Evolutionary conservation across 2,888 invertebrate genomes (phyloP), one percentile per base, ranked within the genome.

Genomic region (Fragum sueziense): DNA sequence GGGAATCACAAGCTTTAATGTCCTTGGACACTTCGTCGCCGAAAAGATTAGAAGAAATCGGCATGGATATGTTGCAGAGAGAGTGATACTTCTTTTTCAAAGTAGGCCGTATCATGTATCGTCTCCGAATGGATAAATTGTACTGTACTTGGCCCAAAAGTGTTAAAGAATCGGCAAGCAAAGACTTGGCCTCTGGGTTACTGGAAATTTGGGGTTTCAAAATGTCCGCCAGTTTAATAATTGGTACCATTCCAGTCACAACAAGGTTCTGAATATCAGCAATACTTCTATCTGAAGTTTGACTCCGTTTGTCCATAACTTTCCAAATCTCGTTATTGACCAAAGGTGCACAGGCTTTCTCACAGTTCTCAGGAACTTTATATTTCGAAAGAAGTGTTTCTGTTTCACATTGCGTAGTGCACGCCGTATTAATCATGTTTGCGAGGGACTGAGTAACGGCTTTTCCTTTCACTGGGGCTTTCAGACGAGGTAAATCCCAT

Each of bases 401-500:
- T 11, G 34, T 33, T 3, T 61, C 54, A 67, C 74, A 74, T 27
- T 67, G 74, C 27, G 41, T 14, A 7, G 74, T 74, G n/a, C 69
- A 68, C 4, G 74, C 69, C 27, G 47, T 61, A 17, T 65, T 65
- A 41, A 74, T 74, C n/a, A 74, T 25, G 20, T 61, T 29, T 14
- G 74, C 57, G 31, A 74, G n/a, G 17, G 75, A 70, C 4, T 33
- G 29, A 7, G 51, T 14, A 41, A 75, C 47, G 0, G 62, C 41
- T 27, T 70, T 37, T 0, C 70, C 70, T 59, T 52, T 54, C 17
- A 70, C 37, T 6, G 70, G 75, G 33, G 62, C 22, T 52, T 62
- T 75, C 52, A 70, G 14, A 20, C 59, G 27, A 9, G 74, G 74
- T 31, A 59, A 57, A 14, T 52, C 34, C 74, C 74, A 74, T 27